These are phyloP conservation scores for Nephrotoma guestfalica DNA, from an alignment of 2,888 invertebrate genomes.

Conservation along the genomic window DNA sequence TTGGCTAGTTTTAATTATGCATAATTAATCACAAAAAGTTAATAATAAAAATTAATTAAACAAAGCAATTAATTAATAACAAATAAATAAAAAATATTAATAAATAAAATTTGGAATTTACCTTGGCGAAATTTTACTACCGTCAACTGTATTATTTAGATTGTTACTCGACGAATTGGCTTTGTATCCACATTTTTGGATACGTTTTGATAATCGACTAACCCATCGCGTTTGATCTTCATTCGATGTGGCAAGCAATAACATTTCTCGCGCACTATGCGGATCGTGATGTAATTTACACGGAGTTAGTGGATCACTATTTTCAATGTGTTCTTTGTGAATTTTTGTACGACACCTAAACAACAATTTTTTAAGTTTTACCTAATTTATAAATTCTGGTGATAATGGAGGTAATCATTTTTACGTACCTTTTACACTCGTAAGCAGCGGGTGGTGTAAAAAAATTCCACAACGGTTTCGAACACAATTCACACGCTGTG, in stretches of 20 bases:
- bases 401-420: neutral
- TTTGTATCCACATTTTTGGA: constrained; percentile 86
- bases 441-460: constrained; percentile 94
- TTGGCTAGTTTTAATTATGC: constrained; percentile 22
- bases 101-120: constrained; percentile 27
- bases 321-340: constrained; percentile 90
- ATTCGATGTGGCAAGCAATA: constrained; percentile 69
- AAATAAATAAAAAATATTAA: neutral
- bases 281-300: constrained; percentile 96
- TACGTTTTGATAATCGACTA: constrained; percentile 74
- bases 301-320: constrained; percentile 70
- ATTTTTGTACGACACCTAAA: constrained; percentile 91
- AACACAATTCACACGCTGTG: constrained; percentile 94
- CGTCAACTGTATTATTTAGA: constrained; percentile 31
- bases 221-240: constrained; percentile 93
- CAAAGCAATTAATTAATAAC: neutral
- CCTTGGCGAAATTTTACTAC: constrained; percentile 63
- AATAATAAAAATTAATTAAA: neutral
- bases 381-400: neutral
- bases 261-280: constrained; percentile 81
- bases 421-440: constrained; percentile 68
- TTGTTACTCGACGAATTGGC: constrained; percentile 50
- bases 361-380: constrained; percentile 11
- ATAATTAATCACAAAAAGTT: neutral
- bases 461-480: constrained; percentile 94